A percentile compares a stretch with the other conserved stretches of the same genome.
Conservation (phyloP, 1,140 invertebrate species). For the Oncopodura yosiiana region DNA sequence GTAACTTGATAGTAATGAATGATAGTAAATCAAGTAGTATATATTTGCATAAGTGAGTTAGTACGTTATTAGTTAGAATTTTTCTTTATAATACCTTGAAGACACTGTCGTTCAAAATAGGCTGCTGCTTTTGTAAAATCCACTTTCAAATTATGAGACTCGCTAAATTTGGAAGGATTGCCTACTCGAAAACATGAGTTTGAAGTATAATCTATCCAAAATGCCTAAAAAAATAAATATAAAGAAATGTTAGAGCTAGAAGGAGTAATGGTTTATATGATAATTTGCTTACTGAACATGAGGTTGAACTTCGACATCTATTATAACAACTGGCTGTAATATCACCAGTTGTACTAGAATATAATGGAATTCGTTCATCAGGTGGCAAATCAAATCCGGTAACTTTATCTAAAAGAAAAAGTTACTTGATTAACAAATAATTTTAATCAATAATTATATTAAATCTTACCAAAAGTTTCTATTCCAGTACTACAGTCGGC, state of each 20-base stretch:
- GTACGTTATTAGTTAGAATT: no score
- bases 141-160: slow-evolving; percentile 7
- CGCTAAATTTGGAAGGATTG: slow-evolving; percentile 16
- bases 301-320: slow-evolving; percentile 34
- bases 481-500: slow-evolving; percentile 27
- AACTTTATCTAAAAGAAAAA: slow-evolving; percentile 38
- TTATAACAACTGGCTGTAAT: slow-evolving; percentile 41
- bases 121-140: slow-evolving; percentile 24
- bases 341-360: slow-evolving; percentile 36
- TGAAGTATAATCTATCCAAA: slow-evolving; percentile 33
- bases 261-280: not conserved
- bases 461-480: slow-evolving; percentile 31
- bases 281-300: slow-evolving; percentile 15
- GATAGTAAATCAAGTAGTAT: no score
- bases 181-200: slow-evolving; percentile 29
- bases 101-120: slow-evolving; percentile 32
- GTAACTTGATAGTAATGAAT: no score
- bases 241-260: not conserved
- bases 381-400: slow-evolving; percentile 35
- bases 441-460: no score
- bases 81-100: slow-evolving; percentile 24
- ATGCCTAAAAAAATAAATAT: slow-evolving; percentile 9
- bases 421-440: no score
- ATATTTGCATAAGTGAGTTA: no score
- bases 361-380: slow-evolving; percentile 36